phyloP scores from a whole-genome alignment of 2,797 vertebrate genomes.

The Salmo trutta region DNA sequence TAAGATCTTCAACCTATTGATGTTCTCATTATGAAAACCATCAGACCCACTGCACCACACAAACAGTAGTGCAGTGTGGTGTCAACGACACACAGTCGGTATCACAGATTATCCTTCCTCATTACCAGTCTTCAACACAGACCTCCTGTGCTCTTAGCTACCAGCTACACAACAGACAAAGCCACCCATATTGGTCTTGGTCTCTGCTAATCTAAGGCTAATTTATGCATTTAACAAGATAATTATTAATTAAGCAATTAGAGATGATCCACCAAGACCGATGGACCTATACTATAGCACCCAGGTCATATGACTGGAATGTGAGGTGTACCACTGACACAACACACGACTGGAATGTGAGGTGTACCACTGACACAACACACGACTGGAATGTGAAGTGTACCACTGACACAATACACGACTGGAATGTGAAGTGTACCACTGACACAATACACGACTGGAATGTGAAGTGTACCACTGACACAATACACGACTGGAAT shows the following conservation, averaged over 20 bases:
- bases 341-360: slow-evolving; percentile 28
- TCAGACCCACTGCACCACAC: slow-evolving; percentile 50
- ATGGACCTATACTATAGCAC: slow-evolving; percentile 19
- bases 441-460: slow-evolving; percentile 20
- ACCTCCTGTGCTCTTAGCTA: slow-evolving; percentile 47
- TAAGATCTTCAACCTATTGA: neutral
- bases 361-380: slow-evolving; percentile 38
- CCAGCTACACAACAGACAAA: neutral
- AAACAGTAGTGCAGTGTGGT: slow-evolving; percentile 45
- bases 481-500: slow-evolving; percentile 31
- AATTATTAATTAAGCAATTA: slow-evolving; percentile 45
- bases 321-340: slow-evolving; percentile 36
- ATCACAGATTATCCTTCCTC: slow-evolving; percentile 58
- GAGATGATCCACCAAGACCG: slow-evolving; percentile 29
- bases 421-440: slow-evolving; percentile 40
- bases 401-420: slow-evolving; percentile 29
- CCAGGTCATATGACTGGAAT: slow-evolving; percentile 29
- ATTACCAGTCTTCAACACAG: slow-evolving; percentile 42
- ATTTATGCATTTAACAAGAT: slow-evolving; percentile 32
- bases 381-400: slow-evolving; percentile 35
- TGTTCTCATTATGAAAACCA: slow-evolving; percentile 55
- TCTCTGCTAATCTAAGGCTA: slow-evolving; percentile 33
- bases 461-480: slow-evolving; percentile 35
- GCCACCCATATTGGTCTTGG: slow-evolving; percentile 32
- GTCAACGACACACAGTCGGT: slow-evolving; percentile 59